Conservation (phyloP, 2,113 vertebrate species). For the Petroica traversi region DNA sequence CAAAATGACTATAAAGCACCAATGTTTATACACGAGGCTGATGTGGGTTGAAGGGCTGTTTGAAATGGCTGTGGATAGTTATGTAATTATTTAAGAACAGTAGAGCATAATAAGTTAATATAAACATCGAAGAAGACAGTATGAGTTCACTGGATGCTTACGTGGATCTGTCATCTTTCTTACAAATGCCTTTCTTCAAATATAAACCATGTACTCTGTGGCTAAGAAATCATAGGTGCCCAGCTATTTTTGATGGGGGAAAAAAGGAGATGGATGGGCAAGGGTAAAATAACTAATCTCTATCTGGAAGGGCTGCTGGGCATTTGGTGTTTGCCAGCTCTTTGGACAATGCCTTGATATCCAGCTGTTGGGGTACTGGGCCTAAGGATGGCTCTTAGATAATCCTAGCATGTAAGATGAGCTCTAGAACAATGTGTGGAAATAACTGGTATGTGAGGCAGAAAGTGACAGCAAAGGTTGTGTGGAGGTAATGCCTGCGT, state of each 20-base stretch:
- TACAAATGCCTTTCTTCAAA: background rate
- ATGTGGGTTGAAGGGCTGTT: constrained; percentile 48
- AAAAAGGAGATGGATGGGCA: background rate
- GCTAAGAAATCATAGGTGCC: background rate
- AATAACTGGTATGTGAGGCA: background rate
- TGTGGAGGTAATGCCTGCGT: background rate
- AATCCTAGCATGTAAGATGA: background rate
- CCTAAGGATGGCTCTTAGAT: background rate
- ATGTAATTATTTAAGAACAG: constrained; percentile 56
- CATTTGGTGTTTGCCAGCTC: background rate
- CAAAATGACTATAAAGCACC: constrained; percentile 27
- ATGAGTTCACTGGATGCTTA: constrained; percentile 44
- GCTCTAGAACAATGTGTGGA: background rate
- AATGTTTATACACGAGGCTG: constrained; percentile 1
- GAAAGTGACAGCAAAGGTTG: background rate
- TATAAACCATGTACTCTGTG: background rate
- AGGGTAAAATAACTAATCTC: background rate
- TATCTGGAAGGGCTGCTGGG: background rate
- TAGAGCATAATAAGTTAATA: constrained; percentile 36
- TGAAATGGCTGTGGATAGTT: constrained; percentile 28
- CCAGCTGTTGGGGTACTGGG: background rate
- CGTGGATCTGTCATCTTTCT: background rate
- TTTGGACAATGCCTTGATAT: background rate
- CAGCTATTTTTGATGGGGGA: background rate
- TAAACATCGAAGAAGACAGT: constrained; percentile 51